These are phyloP conservation scores for Rhadinocentrus ornatus DNA, from an alignment of 2,797 vertebrate species.

Conservation along the genomic window DNA sequence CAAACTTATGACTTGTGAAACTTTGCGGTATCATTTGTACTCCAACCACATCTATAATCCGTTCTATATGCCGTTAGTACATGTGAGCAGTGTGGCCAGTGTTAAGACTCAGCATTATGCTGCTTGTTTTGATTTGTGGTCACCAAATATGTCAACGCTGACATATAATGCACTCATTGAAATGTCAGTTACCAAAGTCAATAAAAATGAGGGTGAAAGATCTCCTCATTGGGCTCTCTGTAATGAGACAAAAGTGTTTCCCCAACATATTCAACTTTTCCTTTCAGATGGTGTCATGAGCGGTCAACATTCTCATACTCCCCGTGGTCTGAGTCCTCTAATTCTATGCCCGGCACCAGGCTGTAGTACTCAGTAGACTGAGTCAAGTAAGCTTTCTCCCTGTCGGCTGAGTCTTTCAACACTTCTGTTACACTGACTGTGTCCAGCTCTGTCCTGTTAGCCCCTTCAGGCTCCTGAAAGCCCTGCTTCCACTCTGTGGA, in stretches of 20 bases:
- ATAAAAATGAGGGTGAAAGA: not conserved
- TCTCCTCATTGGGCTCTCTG: not conserved
- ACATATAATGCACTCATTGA: not conserved
- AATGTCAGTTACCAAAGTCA: not conserved
- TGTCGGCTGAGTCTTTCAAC: constrained; percentile 88
- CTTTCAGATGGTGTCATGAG: constrained; percentile 69
- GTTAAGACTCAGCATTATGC: not conserved
- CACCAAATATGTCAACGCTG: not conserved
- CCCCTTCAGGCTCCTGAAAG: constrained; percentile 57
- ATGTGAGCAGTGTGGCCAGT: not conserved
- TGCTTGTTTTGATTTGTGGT: not conserved
- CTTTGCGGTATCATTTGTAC: not conserved
- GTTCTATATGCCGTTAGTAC: not conserved
- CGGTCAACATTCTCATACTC: constrained; percentile 88
- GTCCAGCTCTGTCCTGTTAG: constrained; percentile 81
- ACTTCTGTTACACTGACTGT: constrained; percentile 88
- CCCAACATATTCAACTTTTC: not conserved
- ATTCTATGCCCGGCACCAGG: constrained; percentile 88
- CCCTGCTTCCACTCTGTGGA: constrained; percentile 55
- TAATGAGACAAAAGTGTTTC: not conserved
- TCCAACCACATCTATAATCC: not conserved
- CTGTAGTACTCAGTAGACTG: constrained; percentile 92
- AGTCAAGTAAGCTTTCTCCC: constrained; percentile 90
- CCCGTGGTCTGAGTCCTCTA: constrained; percentile 91
- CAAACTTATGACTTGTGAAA: not conserved